Base-by-base conservation (phyloP, 2,797 vertebrate species). In the Sebastes flavidus region DNA sequence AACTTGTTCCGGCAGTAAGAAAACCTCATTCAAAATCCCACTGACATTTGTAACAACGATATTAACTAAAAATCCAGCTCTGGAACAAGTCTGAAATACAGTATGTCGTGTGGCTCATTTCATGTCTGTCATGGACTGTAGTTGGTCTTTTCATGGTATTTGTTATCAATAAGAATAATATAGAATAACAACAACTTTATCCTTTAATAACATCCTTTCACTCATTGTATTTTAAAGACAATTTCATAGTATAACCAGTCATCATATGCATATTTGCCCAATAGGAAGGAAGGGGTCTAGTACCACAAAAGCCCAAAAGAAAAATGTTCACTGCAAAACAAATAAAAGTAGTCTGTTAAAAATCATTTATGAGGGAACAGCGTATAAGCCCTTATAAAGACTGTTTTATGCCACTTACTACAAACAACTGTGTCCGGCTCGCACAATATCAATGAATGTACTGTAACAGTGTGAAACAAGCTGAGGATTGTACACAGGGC, bases 401-500 rank as follows among this genome's bases (percentile, higher is more conserved):
- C 29, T 5, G 27, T 71, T 85, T 80, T 80, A 78, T 87, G 61
- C 34, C 4, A 3, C 32, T 80, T 79, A 79, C 80, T 85, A 73
- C 68, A 56, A 76, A 83, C 54, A 62, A 55, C 55, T 73, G 74
- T 82, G 74, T 74, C 88, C 25, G 46, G 56, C 46, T 72, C 2
- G 1, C 30, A 36, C 60, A 36, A 16, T 42, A 77, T 88, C 77
- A 91, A 91, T 83, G 83, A 75, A 66, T 67, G 68, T 65, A 82
- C 80, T 93, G 91, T 92, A 88, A 88, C 75, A 83, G 74, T 72
- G 69, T 25, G 67, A 83, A 76, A 92, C 88, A 92, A 78, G 78
- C 70, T 68, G 58, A 72, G 81, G 66, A 86, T 84, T 91, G 90
- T 92, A 67, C 66, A 60, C 76, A 38, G 79, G 75, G 56, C 72